Evolutionary conservation across 2,888 invertebrate species (phyloP).

Genomic region (Tetanocera ferruginea): DNA sequence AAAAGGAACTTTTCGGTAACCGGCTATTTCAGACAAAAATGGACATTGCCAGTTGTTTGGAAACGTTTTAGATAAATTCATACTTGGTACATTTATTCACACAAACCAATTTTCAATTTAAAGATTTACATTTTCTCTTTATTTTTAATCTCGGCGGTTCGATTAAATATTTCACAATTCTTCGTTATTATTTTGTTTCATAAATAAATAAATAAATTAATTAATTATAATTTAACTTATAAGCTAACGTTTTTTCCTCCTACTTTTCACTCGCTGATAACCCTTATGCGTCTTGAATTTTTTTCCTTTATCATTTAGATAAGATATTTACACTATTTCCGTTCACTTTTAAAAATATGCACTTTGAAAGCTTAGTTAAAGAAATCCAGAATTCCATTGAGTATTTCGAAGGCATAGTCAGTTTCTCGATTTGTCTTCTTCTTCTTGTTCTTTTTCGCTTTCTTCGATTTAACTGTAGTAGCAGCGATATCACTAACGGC

Average conservation of each 20-base stretch:
- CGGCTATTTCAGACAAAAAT: no score
- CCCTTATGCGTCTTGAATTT: neutral
- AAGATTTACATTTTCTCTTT: no score
- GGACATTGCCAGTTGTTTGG: no score
- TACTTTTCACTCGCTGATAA: neutral
- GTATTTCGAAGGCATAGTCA: constrained; percentile 61
- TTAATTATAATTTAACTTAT: neutral
- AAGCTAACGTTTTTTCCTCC: neutral
- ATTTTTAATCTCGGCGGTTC: no score
- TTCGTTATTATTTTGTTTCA: no score
- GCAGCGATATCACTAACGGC: constrained; percentile 38
- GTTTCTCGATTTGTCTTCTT: constrained; percentile 55
- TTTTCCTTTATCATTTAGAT: constrained; percentile 32
- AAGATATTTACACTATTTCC: constrained; percentile 65
- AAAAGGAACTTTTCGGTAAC: no score
- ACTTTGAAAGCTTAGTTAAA: constrained; percentile 63
- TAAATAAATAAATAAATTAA: neutral
- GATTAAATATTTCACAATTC: no score
- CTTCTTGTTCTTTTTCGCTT: constrained; percentile 66
- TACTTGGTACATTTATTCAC: no score
- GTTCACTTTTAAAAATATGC: constrained; percentile 54
- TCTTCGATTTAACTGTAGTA: constrained; percentile 50
- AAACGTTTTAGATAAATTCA: no score
- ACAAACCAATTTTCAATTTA: no score
- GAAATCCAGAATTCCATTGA: constrained; percentile 66